phyloP scores from a whole-genome alignment of 2,797 vertebrate genomes.

The Megalops cyprinoides region DNA sequence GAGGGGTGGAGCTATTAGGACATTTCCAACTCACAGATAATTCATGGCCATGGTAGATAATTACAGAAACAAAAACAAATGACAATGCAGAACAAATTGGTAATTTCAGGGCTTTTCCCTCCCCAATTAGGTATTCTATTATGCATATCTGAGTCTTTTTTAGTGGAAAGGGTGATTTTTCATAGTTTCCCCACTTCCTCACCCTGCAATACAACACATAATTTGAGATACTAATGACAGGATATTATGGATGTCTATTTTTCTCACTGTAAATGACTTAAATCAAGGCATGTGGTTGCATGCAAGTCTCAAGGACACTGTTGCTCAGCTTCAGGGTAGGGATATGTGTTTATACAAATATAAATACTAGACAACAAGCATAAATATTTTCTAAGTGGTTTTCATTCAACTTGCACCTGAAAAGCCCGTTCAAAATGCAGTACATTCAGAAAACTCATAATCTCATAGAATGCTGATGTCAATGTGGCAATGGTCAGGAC shows the following conservation, averaged over 20 bases:
- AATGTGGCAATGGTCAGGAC: not conserved
- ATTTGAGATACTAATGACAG: not conserved
- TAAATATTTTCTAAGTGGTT: no score
- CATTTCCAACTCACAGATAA: constrained; percentile 16
- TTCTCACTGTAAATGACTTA: not conserved
- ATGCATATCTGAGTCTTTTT: constrained; percentile 46
- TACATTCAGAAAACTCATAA: not conserved
- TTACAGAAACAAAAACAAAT: constrained; percentile 50
- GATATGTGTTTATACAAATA: no score
- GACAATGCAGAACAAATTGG: constrained; percentile 55
- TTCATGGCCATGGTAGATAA: constrained; percentile 6
- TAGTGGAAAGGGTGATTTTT: constrained; percentile 42
- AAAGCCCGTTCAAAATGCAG: no score
- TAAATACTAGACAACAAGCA: no score
- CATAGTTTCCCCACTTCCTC: constrained; percentile 42
- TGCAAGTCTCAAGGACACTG: not conserved
- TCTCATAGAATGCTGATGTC: not conserved
- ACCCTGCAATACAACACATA: constrained; percentile 27
- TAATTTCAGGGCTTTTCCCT: constrained; percentile 54
- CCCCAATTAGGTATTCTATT: constrained; percentile 56
- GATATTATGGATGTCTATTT: not conserved
- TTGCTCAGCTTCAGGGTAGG: no score
- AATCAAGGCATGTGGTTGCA: not conserved
- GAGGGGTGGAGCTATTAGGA: constrained; percentile 4
- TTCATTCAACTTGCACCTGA: no score